phyloP scores from a whole-genome alignment of 2,797 vertebrate genomes.

The Sebastes paucispinis region DNA sequence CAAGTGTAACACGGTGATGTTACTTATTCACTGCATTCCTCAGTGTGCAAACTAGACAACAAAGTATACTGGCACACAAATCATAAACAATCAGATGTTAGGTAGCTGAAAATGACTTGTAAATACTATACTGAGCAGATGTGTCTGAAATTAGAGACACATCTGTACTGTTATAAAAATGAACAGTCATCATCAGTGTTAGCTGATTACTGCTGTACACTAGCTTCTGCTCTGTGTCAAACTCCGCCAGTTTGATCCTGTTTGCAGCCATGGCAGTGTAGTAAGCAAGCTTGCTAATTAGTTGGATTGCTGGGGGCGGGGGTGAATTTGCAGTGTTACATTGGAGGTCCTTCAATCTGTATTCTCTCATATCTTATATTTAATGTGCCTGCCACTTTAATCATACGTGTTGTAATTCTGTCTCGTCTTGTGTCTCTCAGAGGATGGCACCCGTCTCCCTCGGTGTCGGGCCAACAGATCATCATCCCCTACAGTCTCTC shows the following conservation, averaged over 20 bases:
- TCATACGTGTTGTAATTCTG: conserved; percentile 5
- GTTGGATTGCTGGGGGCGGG: conserved; percentile 24
- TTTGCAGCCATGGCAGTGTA: conserved; percentile 34
- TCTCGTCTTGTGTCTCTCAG: conserved; percentile 7
- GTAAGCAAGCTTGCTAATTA: conserved; percentile 61
- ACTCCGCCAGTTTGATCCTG: not conserved
- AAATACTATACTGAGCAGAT: not conserved
- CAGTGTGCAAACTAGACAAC: conserved; percentile 25
- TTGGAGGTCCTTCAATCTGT: not conserved
- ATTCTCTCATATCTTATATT: conserved; percentile 15
- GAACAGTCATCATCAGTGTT: not conserved
- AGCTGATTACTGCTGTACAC: not conserved
- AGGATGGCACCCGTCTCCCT: conserved; percentile 38
- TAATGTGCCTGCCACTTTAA: conserved; percentile 6
- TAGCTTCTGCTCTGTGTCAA: not conserved
- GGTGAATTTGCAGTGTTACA: conserved; percentile 23
- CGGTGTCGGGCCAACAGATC: conserved; percentile 12
- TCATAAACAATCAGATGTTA: not conserved
- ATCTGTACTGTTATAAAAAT: not conserved
- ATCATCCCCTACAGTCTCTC: conserved; percentile 18
- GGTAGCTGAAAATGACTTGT: not conserved
- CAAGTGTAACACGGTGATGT: conserved; percentile 37
- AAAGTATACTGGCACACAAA: not conserved
- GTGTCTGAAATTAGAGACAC: not conserved
- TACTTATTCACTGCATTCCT: conserved; percentile 42